Percentiles rank a stretch among this genome's conserved stretches.
phyloP scores from a whole-genome alignment of 2,113 vertebrate genomes.

The Sminthopsis crassicaudata region DNA sequence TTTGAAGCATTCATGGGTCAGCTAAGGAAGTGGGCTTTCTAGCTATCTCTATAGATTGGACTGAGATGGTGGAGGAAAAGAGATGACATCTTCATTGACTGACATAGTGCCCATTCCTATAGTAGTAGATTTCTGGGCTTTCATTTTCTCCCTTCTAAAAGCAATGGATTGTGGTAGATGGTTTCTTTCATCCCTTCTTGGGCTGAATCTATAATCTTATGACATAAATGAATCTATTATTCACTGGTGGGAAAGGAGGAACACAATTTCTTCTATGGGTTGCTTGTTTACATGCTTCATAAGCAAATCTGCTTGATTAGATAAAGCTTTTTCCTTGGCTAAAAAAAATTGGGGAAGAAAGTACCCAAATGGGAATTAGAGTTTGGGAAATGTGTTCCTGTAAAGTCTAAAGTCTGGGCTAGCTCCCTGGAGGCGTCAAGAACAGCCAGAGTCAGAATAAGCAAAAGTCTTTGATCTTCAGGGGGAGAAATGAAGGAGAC shows the following conservation, averaged over 20 bases:
- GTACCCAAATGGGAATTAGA: not conserved
- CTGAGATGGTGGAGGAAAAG: not conserved
- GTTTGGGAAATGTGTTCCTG: not conserved
- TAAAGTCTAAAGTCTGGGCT: no score
- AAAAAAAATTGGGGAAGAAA: not conserved
- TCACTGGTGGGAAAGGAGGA: not conserved
- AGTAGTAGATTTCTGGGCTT: not conserved
- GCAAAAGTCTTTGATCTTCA: no score
- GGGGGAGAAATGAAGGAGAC: no score
- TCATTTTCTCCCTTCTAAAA: not conserved
- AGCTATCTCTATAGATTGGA: not conserved
- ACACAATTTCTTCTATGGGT: not conserved
- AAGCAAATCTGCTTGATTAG: not conserved
- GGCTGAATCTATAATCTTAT: not conserved
- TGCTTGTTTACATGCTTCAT: not conserved
- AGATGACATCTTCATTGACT: not conserved
- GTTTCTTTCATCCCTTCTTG: not conserved
- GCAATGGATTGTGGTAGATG: not conserved
- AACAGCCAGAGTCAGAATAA: no score
- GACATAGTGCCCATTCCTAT: not conserved
- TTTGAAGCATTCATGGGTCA: not conserved
- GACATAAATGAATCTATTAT: not conserved
- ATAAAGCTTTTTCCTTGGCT: not conserved
- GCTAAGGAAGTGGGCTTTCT: not conserved
- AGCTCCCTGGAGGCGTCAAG: no score